Percentiles rank a stretch among this genome's conserved stretches.
phyloP scores from a whole-genome alignment of 2,888 invertebrate species.

The Molorchus minor region DNA sequence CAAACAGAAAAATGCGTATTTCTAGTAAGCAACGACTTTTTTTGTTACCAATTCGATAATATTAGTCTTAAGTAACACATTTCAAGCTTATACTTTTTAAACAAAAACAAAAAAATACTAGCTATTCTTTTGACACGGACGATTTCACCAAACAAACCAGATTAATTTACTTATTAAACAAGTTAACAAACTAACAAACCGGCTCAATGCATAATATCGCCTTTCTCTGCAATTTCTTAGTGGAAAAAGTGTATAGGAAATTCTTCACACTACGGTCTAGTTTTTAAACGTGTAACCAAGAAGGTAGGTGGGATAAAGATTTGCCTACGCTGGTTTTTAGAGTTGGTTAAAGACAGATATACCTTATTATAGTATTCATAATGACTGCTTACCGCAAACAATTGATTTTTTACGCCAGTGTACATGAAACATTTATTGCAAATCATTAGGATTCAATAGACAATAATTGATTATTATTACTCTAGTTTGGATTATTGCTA shows the following conservation, averaged over 20 bases:
- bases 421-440: no score
- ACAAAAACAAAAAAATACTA: background rate
- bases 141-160: conserved; percentile 11
- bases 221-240: conserved; percentile 8
- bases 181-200: background rate
- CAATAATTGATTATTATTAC: no score
- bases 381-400: background rate
- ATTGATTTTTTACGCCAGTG: background rate
- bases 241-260: conserved; percentile 4
- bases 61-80: background rate
- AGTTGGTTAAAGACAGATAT: background rate
- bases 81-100: background rate
- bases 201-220: conserved; percentile 6
- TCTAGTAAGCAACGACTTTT: background rate
- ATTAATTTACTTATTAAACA: conserved; percentile 4
- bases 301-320: background rate
- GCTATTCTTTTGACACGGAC: conserved; percentile 6
- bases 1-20: background rate
- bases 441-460: no score
- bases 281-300: background rate
- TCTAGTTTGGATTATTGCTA: no score
- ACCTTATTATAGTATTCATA: background rate
- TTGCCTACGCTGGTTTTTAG: background rate
- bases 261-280: conserved; percentile 3
- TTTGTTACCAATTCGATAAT: background rate